Conservation (phyloP, 1,140 invertebrate genomes). For the Zaprionus africanus region DNA sequence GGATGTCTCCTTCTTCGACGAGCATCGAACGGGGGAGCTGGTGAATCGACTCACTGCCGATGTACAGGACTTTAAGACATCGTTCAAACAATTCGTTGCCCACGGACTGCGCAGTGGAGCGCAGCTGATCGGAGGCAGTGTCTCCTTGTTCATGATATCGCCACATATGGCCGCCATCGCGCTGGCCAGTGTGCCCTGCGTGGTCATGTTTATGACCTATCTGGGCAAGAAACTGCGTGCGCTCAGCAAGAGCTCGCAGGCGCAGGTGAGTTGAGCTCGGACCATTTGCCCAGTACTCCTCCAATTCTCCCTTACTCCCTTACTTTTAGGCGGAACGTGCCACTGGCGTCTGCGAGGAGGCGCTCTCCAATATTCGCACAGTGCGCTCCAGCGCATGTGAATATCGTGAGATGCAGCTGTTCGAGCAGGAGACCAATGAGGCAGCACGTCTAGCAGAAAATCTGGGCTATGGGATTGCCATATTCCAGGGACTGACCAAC, state of each 20-base stretch:
- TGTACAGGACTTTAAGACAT: conserved; percentile 98
- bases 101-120: conserved; percentile 93
- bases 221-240: conserved; percentile 66
- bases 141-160: conserved; percentile 88
- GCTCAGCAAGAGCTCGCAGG: conserved; percentile 78
- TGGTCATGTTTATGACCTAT: conserved; percentile 87
- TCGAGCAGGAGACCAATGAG: conserved; percentile 89
- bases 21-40: conserved; percentile 95
- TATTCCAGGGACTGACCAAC: conserved; percentile 94
- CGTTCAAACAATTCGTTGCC: conserved; percentile 95
- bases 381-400: conserved; percentile 97
- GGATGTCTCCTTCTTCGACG: conserved; percentile 96
- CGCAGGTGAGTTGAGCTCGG: conserved; percentile 45
- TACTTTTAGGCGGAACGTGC: conserved; percentile 93
- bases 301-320: conserved; percentile 85
- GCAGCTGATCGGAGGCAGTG: conserved; percentile 87
- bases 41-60: conserved; percentile 95
- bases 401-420: conserved; percentile 91
- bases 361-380: conserved; percentile 95
- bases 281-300: neutral
- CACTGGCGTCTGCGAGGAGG: conserved; percentile 95
- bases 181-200: conserved; percentile 92
- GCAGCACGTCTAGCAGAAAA: conserved; percentile 90
- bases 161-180: conserved; percentile 94
- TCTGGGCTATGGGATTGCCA: conserved; percentile 95